Percentiles rank a stretch among this genome's conserved stretches.
Conservation (phyloP, 2,113 vertebrate species). For the Larimichthys crocea region DNA sequence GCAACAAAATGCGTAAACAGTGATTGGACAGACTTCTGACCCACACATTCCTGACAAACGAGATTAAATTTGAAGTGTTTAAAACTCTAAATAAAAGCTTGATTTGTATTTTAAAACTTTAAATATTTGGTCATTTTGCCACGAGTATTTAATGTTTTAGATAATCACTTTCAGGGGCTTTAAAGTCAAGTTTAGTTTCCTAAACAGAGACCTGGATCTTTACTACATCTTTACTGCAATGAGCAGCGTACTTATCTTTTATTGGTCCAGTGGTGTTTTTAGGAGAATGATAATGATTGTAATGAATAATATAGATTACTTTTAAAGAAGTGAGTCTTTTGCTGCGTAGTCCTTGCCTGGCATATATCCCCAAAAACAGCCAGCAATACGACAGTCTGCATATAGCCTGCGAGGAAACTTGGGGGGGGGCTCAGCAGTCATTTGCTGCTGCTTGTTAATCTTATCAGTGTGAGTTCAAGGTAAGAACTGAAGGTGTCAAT, state of each 20-base stretch:
- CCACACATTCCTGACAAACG: not conserved
- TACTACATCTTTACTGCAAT: not conserved
- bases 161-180: not conserved
- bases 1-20: too few species aligned
- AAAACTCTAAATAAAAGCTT: not conserved
- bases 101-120: not conserved
- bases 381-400: not conserved
- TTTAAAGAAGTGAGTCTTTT: not conserved
- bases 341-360: too few species aligned
- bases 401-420: not conserved
- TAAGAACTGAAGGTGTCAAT: constrained; percentile 3
- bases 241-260: not conserved
- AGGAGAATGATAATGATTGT: not conserved
- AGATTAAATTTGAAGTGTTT: not conserved
- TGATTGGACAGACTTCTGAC: not conserved
- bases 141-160: not conserved
- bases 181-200: not conserved
- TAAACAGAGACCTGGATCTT: not conserved
- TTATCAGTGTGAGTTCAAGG: not conserved
- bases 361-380: not conserved
- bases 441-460: not conserved
- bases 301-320: not conserved
- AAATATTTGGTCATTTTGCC: not conserved
- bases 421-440: too few species aligned
- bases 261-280: not conserved